Conservation (phyloP, 2,113 vertebrate genomes). For the Ictalurus furcatus region DNA sequence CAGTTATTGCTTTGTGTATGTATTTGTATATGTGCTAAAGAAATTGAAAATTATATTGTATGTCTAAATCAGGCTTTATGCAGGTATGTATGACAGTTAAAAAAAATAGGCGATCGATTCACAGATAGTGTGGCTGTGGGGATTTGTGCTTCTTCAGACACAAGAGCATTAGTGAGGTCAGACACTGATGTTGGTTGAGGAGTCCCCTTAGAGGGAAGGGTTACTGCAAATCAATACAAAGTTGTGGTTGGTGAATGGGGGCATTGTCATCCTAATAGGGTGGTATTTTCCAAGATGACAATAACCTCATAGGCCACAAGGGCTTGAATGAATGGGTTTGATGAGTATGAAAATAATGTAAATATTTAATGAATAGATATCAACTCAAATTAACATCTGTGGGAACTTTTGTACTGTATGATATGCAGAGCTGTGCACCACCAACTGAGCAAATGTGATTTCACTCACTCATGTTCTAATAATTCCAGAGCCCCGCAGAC, state of each 20-base stretch:
- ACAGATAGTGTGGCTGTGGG: no score
- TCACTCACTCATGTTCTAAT: not conserved
- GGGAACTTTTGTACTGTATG: not conserved
- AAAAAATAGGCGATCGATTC: not conserved
- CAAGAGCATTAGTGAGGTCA: no score
- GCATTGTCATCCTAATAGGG: not conserved
- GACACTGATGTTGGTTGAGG: no score
- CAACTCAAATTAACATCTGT: not conserved
- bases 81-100: not conserved
- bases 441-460: not conserved
- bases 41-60: not conserved
- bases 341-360: not conserved
- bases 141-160: no score
- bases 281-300: not conserved
- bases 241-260: not conserved
- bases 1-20: not conserved
- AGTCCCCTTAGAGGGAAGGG: not conserved
- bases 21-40: not conserved
- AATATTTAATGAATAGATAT: not conserved
- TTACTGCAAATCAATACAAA: not conserved
- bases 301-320: not conserved
- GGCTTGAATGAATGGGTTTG: not conserved
- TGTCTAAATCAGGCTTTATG: not conserved
- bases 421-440: not conserved
- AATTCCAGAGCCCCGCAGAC: not conserved